These are phyloP conservation scores for Procambarus clarkii DNA, from an alignment of 1,140 invertebrate genomes.

Conservation along the genomic window DNA sequence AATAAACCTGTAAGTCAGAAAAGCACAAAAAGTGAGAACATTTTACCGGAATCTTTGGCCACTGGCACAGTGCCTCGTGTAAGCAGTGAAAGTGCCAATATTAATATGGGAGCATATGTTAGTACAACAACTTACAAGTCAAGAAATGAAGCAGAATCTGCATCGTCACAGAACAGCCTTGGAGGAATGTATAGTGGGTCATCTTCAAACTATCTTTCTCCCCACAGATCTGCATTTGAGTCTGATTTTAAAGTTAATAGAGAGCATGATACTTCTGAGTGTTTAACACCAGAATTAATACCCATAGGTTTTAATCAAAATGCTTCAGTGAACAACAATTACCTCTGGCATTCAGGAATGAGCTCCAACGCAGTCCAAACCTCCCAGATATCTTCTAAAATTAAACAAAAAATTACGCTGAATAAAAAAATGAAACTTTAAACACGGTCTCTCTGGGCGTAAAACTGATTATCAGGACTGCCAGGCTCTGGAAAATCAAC, in stretches of 20 bases:
- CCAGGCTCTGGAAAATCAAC: slow-evolving; percentile 89
- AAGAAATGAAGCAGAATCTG: not conserved
- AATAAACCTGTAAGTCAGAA: not conserved
- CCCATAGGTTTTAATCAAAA: slow-evolving; percentile 20
- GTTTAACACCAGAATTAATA: slow-evolving; percentile 42
- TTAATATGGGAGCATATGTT: not conserved
- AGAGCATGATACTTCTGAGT: slow-evolving; percentile 1
- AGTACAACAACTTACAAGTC: not conserved
- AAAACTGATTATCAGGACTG: slow-evolving; percentile 85
- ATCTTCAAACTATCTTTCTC: not conserved
- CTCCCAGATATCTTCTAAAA: not conserved
- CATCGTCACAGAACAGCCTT: not conserved
- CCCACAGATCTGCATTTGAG: not conserved
- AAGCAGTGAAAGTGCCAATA: not conserved
- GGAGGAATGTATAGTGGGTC: slow-evolving; percentile 4
- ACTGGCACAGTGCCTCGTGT: not conserved
- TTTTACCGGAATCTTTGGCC: not conserved
- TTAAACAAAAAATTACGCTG: not conserved
- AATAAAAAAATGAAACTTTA: slow-evolving; percentile 69
- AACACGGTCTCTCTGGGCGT: slow-evolving; percentile 76
- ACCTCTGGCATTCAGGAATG: slow-evolving; percentile 19
- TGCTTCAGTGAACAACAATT: not conserved
- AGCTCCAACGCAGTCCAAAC: not conserved
- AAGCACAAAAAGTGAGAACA: not conserved
- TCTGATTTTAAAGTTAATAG: not conserved